Evolutionary conservation across 2,888 invertebrate genomes (phyloP), one percentile per base, ranked within the genome.

Genomic region (Athalia cordata): DNA sequence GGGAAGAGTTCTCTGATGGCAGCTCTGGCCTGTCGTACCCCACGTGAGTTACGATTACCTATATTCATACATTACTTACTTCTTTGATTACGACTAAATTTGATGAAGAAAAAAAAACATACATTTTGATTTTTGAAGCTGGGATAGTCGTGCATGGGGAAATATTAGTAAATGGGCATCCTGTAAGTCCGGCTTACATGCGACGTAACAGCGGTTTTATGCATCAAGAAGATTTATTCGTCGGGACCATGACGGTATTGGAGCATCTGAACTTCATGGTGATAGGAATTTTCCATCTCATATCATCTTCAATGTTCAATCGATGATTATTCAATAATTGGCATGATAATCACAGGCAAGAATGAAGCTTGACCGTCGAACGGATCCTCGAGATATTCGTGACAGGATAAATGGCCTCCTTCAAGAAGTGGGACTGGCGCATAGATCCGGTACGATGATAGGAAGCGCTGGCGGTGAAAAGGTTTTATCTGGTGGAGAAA

Each of bases 191-290:
- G 78, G 81, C 84, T 6, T 96, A 94, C 87, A 96, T 96, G 95
- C 94, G 95, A 85, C 92, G 93, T 78, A 92, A 96, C 80, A 96
- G 96, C 84, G 98, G 97, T 0, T 98, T 95, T 90, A 96, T 98
- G 92, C 96, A 97, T 84, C 98, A 98, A 89, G 96, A 98, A 81
- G 98, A 98, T 86, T 91, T 98, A 68, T 98, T 98, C 85, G 94
- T 96, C 5, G 95, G 95, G 3, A 94, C 95, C 61, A 92, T 98
- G 80, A 97, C 97, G 0, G 97, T 97, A 45, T 91, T 93, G 81
- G 98, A 98, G 88, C 98, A 98, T 87, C 93, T 98, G 78, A 93
- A 93, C 84, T 96, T 97, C 83, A 97, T 98, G 96, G 97, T 95
- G 90, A n/a, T 43, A 50, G 68, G 55, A 62, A 43, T 49, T 67